Percentiles rank a stretch among this genome's conserved stretches.
Conservation (phyloP, 23 tunicate genomes). For the Styela plicata region DNA sequence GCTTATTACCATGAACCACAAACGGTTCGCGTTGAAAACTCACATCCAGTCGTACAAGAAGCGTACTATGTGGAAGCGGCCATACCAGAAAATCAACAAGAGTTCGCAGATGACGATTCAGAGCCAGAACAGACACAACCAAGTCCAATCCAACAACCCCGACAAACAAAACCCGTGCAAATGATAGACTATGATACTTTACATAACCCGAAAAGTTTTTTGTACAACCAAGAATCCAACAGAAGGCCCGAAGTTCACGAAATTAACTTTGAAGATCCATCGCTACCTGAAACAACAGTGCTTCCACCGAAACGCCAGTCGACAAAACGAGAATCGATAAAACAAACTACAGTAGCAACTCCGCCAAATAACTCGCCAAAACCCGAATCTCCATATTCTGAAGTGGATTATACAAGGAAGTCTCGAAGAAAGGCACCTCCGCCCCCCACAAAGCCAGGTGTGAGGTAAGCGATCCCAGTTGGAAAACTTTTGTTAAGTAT, state of each 20-base stretch:
- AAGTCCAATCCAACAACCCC: too few species aligned
- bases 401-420: neutral
- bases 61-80: neutral
- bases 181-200: slow-evolving; percentile 18
- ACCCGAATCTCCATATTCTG: neutral
- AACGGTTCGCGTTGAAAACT: neutral
- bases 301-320: neutral
- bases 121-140: neutral
- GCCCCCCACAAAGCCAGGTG: slow-evolving; percentile 5
- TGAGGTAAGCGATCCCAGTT: neutral
- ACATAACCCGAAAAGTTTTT: slow-evolving; percentile 19
- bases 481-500: neutral
- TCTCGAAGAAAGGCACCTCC: slow-evolving; percentile 26
- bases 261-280: neutral
- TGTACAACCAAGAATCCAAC: slow-evolving; percentile 3
- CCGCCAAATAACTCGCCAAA: neutral
- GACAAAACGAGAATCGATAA: neutral
- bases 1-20: neutral
- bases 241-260: neutral
- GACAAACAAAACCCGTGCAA: neutral
- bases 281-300: neutral
- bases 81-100: neutral
- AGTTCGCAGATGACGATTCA: neutral
- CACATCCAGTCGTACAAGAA: neutral
- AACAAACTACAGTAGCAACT: neutral